Evolutionary conservation across 1,140 invertebrate genomes (phyloP), one percentile per base, ranked within the genome.

Genomic region (Cyclina sinensis): DNA sequence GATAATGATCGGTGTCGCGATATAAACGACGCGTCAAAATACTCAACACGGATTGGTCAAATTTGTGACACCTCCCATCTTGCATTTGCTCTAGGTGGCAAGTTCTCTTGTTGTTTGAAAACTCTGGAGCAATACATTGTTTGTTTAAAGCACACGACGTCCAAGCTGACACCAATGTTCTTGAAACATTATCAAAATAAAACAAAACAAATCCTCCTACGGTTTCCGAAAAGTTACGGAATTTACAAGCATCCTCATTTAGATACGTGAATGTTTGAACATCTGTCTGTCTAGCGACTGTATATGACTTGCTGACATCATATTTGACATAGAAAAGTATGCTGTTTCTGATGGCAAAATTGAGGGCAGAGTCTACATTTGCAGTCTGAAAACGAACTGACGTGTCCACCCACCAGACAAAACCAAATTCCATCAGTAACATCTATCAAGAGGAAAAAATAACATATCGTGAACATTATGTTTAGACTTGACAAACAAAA

Each of bases 381-480:
- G 18, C 27, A 0, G 80, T 37, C 3, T 0, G 21, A n/a, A 65
- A 83, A 4, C 80, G 35, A 14, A 83, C 62, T 46, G 80, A 83
- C 9, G 35, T 27, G 27, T 83, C 80, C 39, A 83, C 43, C 80
- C 80, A 83, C 59, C 80, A 83, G 18, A 83, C 62, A n/a, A 83
- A 83, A 27, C 80, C 80, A 48, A 68, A 83, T 48, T 83, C 80
- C 59, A 83, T 70, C 27, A 83, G 39, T 16, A 68, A 12, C 14
- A 51, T 83, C 80, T 83, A 35, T 21, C 43, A 21, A 65, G 7
- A 83, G n/a, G 7, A 78, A 78, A 78, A n/a, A n/a, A n/a, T n/a
- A n/a, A n/a, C n/a, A n/a, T n/a, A n/a, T n/a, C n/a, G n/a, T n/a
- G n/a, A n/a, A n/a, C n/a, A n/a, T n/a, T n/a, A n/a, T n/a, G n/a